Conservation (phyloP, 2,113 vertebrate genomes). For the Equus przewalskii region DNA sequence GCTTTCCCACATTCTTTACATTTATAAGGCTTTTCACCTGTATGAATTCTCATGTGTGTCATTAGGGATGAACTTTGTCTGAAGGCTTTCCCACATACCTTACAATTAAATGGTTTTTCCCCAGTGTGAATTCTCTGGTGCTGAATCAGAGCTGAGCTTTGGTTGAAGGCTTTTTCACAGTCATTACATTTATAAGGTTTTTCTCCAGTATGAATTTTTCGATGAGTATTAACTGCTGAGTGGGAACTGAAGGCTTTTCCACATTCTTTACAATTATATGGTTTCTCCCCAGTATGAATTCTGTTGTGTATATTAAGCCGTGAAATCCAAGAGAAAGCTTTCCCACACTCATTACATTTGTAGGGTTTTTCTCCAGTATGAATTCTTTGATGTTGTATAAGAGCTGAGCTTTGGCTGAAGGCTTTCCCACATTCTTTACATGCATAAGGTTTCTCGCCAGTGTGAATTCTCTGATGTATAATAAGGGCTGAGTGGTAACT, state of each 20-base stretch:
- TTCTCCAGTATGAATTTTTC: constrained; percentile 82
- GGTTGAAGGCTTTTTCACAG: constrained; percentile 84
- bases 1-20: constrained; percentile 79
- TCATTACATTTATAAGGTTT: constrained; percentile 82
- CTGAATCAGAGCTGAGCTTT: constrained; percentile 81
- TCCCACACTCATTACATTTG: constrained; percentile 80
- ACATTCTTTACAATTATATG: constrained; percentile 83
- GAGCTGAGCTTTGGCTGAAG: constrained; percentile 80
- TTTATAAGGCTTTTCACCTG: constrained; percentile 81
- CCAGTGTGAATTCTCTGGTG: constrained; percentile 85
- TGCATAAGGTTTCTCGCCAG: constrained; percentile 79
- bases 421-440: constrained; percentile 81
- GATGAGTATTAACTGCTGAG: constrained; percentile 82
- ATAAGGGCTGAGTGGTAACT: constrained; percentile 82
- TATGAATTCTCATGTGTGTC: constrained; percentile 82
- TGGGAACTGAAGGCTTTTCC: constrained; percentile 84
- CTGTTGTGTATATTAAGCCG: constrained; percentile 84
- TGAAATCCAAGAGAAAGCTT: constrained; percentile 84
- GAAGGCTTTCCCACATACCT: constrained; percentile 81
- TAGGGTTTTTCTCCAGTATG: constrained; percentile 85
- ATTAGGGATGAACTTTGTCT: constrained; percentile 79
- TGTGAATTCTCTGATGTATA: constrained; percentile 83
- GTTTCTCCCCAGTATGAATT: constrained; percentile 84
- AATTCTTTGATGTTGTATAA: constrained; percentile 83
- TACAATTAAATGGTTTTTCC: constrained; percentile 81